Conservation (phyloP, 1,140 invertebrate species). For the Lasaia peninsularis region DNA sequence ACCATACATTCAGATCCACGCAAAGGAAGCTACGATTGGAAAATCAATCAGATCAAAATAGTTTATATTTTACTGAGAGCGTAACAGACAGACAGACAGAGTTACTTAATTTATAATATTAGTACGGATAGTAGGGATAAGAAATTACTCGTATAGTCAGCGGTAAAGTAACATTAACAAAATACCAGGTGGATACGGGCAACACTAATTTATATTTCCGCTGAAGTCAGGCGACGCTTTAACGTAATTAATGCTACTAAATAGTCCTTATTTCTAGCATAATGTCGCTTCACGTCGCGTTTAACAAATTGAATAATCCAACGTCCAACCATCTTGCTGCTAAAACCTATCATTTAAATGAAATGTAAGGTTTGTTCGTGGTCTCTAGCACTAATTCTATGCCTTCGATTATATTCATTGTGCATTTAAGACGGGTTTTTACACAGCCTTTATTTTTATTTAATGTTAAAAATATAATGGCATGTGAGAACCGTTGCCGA, state of each 20-base stretch:
- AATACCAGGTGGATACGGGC: conserved; percentile 14
- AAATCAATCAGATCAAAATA: too few relatives aligned
- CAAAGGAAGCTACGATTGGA: too few relatives aligned
- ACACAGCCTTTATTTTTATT: too few relatives aligned
- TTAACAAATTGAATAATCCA: conserved; percentile 41
- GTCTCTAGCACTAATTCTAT: neutral
- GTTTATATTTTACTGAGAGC: too few relatives aligned
- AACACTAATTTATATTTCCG: conserved; percentile 43
- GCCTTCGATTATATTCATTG: too few relatives aligned
- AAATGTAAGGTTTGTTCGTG: neutral
- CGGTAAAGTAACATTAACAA: conserved; percentile 1
- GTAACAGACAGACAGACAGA: too few relatives aligned
- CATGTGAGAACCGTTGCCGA: too few relatives aligned
- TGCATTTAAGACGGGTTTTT: too few relatives aligned
- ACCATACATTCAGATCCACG: too few relatives aligned
- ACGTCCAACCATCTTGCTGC: conserved; percentile 8
- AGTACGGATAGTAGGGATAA: too few relatives aligned
- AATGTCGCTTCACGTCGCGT: conserved; percentile 43
- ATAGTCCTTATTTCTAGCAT: conserved; percentile 46
- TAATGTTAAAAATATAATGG: too few relatives aligned
- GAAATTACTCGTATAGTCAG: neutral
- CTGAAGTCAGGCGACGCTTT: conserved; percentile 35
- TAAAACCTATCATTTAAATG: conserved; percentile 25
- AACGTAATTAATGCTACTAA: conserved; percentile 55
- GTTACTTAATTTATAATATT: too few relatives aligned